Base-by-base conservation (phyloP, 2,797 vertebrate species). In the Columba guinea region DNA sequence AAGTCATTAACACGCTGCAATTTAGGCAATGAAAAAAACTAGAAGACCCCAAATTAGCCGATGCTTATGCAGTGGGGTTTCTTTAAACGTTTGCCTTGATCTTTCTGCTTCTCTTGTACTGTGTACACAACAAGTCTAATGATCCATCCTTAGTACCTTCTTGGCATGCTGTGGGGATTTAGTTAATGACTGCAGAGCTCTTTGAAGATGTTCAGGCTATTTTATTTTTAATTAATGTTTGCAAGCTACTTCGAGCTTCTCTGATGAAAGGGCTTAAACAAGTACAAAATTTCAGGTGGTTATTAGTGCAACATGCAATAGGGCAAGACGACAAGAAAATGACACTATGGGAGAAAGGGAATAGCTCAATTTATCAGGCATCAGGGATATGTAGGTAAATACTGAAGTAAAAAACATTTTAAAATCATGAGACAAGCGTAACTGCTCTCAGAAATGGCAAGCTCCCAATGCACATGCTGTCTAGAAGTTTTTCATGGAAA, bases 161-260 rank as follows among this genome's bases (percentile, higher is more conserved):
- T 65, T 89, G 89, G 73, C 68, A 65, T 51, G 69, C 92, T 80
- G n/a, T 89, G 76, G 92, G 94, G 73, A 89, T 87, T 94, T 94
- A 80, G 53, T 70, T 96, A 96, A 95, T 93, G 81, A 91, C 82
- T 83, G 67, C 58, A 63, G 34, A 68, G 71, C 67, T 90, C 91
- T 96, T 90, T 96, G 92, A 95, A 94, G 93, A 90, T 77, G 56
- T 22, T 75, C 28, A 1, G 63, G 78, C 86, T 82, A 60, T 78
- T 96, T 83, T 85, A 89, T 73, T 90, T 94, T 91, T 90, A 93
- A 94, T 94, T 90, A 94, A 91, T 86, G 51, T 77, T 87, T 95
- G 74, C 79, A 88, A 95, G 76, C 88, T 91, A 84, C 65, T 96
- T 87, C 41, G 75, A 69, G 91, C 64, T 92, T 48, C 82, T 86